Conservation (phyloP, 2,113 vertebrate genomes). For the Saguinus imperator region DNA sequence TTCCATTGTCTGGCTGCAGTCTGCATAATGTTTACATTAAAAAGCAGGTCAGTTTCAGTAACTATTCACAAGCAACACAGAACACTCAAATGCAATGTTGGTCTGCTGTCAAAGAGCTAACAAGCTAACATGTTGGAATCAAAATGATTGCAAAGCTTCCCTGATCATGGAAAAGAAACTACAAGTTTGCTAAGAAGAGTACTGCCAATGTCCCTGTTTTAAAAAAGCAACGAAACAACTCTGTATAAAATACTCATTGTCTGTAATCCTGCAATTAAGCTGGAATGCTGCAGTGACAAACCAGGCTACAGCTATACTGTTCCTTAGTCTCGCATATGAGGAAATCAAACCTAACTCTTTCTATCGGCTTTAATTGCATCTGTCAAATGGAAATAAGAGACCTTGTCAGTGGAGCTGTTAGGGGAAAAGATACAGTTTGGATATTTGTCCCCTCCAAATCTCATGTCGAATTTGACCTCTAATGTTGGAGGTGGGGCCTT, state of each 20-base stretch:
- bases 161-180: conserved; percentile 41
- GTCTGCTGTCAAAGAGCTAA: conserved; percentile 62
- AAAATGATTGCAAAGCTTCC: conserved; percentile 47
- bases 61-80: conserved; percentile 15
- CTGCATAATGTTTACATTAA: conserved; percentile 72
- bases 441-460: not conserved
- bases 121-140: conserved; percentile 51
- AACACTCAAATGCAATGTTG: conserved; percentile 61
- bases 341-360: not conserved
- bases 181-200: not conserved
- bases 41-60: conserved; percentile 44
- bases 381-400: not conserved
- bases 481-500: not conserved
- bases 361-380: not conserved
- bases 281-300: not conserved
- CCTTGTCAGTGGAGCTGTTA: not conserved
- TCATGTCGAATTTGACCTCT: not conserved
- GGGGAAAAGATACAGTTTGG: not conserved
- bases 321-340: not conserved
- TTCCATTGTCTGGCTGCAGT: conserved; percentile 70
- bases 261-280: not conserved
- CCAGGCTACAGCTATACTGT: not conserved
- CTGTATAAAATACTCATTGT: not conserved
- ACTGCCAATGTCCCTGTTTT: not conserved
- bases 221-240: not conserved